Percentiles rank a stretch among this genome's conserved stretches.
Conservation (phyloP, 2,888 invertebrate species). For the Callimorpha dominula region DNA sequence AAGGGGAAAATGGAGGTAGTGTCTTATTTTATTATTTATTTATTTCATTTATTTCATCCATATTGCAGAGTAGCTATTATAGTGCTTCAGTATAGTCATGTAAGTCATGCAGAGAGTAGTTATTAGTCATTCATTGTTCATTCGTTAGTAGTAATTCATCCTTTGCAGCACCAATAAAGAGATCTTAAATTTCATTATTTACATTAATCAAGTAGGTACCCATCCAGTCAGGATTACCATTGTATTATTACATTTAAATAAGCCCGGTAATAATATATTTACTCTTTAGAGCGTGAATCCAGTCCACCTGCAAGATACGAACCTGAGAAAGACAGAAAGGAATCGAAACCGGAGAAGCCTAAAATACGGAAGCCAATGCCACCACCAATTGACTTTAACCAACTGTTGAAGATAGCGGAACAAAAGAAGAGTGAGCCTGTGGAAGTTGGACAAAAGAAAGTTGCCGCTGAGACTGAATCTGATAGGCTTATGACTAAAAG, state of each 20-base stretch:
- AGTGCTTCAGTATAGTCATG: no score
- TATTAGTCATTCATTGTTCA: no score
- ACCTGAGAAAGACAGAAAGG: slow-evolving; percentile 75
- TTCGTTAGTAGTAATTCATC: no score
- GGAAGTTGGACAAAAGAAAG: slow-evolving; percentile 71
- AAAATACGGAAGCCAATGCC: slow-evolving; percentile 88
- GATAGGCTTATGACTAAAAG: slow-evolving; percentile 93
- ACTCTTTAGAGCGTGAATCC: slow-evolving; percentile 60
- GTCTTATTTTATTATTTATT: slow-evolving; percentile 27
- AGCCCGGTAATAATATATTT: background rate
- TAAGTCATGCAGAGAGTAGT: no score
- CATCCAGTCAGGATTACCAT: no score
- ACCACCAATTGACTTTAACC: slow-evolving; percentile 92
- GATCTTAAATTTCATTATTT: no score
- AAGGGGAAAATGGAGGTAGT: slow-evolving; percentile 70
- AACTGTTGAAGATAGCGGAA: slow-evolving; percentile 93
- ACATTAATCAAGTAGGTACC: no score
- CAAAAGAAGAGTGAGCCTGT: slow-evolving; percentile 94
- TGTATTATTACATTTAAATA: background rate
- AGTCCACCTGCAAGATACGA: slow-evolving; percentile 75
- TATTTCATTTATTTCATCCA: no score
- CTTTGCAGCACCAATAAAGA: no score
- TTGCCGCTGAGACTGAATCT: slow-evolving; percentile 83
- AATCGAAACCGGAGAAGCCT: slow-evolving; percentile 79
- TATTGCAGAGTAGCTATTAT: background rate